Base-by-base conservation (phyloP, 2,888 invertebrate genomes). In the Blomia tropicalis region DNA sequence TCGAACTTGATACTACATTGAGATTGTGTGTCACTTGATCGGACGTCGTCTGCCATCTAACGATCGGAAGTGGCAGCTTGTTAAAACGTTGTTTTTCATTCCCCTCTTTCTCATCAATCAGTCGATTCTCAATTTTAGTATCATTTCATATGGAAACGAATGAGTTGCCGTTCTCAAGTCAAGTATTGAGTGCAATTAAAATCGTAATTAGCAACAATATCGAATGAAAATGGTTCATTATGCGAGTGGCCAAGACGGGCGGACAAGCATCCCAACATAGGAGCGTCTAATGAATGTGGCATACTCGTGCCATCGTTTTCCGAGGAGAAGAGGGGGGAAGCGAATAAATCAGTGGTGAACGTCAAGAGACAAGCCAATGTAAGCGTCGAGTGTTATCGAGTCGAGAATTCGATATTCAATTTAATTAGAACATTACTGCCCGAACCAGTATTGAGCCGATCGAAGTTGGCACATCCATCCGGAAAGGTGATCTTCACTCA, bases 361-460 rank as follows among this genome's bases (percentile, higher is more conserved):
- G n/a, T n/a, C n/a, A n/a, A n/a, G n/a, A n/a, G n/a, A n/a, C n/a
- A n/a, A n/a, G n/a, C n/a, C n/a, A n/a, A n/a, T n/a, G n/a, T n/a
- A n/a, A 7, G 23, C n/a, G 51, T 22, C 51, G 7, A 47, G 7
- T n/a, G 7, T 11, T 47, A 47, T 27, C 51, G 5, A 25, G 7
- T 47, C 51, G 36, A 41, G n/a, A 47, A 47, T 47, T 47, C 51
- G 51, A 47, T 47, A 47, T 47, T 47, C 51, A 47, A 47, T 47
- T 47, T 47, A 47, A 47, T 47, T 47, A 47, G 51, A 47, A 47
- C 51, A 47, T 47, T 11, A 47, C 23, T 25, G 7, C 27, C 51
- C 14, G 51, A 14, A 7, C n/a, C 7, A 11, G 7, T 36, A 36
- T 7, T 36, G 36, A 36, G 51, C 7, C 7, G 51, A 47, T 27